Base-by-base conservation (phyloP, 1,140 invertebrate species). In the Anastrepha ludens region DNA sequence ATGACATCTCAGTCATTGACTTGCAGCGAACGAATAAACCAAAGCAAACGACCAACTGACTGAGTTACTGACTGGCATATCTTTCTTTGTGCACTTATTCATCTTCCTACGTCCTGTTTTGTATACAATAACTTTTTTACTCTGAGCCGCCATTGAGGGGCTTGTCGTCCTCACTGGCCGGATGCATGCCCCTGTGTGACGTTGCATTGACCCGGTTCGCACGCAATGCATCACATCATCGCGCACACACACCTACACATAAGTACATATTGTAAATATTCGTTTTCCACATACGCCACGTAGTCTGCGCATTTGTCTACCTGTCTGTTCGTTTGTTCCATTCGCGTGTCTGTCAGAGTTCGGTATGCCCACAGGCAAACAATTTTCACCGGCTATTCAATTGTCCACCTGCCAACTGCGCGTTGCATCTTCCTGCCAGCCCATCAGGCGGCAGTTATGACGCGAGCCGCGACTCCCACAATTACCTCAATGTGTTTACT, bases 1-100 rank as follows among this genome's bases (percentile, higher is more conserved):
- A 81, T 58, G 74, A 29, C 74, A 58, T n/a, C 47, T 81, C 74
- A 81, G 74, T 81, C 74, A 81, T 81, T 81, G 74, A 81, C 74
- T 81, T 81, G 41, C 74, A 55, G n/a, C 74, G 47, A 81, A 81
- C 15, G 74, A 81, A 81, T 41, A 47, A 20, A n/a, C 74, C 74
- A 29, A 81, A 81, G 47, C 74, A 81, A 50, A 81, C 74, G 74
- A 81, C 74, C 74, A n/a, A 81, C 74, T 81, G 74, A 81, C 74
- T 81, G 74, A 81, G 47, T 81, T 20, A 81, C 44, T 81, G 74
- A 81, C 44, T 81, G 50, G 74, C 47, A 81, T 20, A 81, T 81
- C 47, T 47, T 81, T 50, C 74, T 55, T 55, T 81, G 17, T 50
- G 15, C 74, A 9, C 47, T 9, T n/a, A 47, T 81, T 81, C 47